phyloP scores from a whole-genome alignment of 2,888 invertebrate species.

The Baronia brevicornis region DNA sequence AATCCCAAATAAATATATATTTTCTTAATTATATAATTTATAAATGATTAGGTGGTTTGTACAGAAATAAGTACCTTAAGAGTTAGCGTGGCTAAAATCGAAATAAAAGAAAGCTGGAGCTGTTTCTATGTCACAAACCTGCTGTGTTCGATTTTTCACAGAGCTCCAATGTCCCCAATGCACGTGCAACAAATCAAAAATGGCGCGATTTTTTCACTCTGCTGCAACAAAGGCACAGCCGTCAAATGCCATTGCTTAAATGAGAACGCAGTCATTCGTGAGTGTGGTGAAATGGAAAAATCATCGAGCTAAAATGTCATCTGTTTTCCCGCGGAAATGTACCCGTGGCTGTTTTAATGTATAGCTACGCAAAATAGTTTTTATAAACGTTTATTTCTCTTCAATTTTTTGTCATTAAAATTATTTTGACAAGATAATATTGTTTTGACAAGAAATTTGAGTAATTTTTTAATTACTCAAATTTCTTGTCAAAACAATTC shows the following conservation, averaged over 20 bases:
- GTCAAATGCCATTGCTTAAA: slow-evolving; percentile 73
- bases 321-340: slow-evolving; percentile 36
- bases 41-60: too few relatives aligned
- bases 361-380: not conserved
- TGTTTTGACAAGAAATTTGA: too few relatives aligned
- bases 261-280: slow-evolving; percentile 69
- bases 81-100: too few relatives aligned
- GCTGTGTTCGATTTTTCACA: slow-evolving; percentile 20
- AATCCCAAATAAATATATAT: too few relatives aligned
- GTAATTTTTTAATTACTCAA: too few relatives aligned
- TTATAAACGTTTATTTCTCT: too few relatives aligned
- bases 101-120: too few relatives aligned
- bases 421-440: too few relatives aligned
- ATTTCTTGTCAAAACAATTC: too few relatives aligned
- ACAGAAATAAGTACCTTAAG: too few relatives aligned
- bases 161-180: slow-evolving; percentile 34
- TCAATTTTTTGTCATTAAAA: too few relatives aligned
- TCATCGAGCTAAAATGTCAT: slow-evolving; percentile 62
- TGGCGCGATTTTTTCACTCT: slow-evolving; percentile 50
- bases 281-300: slow-evolving; percentile 68
- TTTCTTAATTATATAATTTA: too few relatives aligned
- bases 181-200: slow-evolving; percentile 58
- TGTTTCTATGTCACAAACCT: slow-evolving; percentile 16
- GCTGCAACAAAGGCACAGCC: slow-evolving; percentile 53
- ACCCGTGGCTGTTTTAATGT: slow-evolving; percentile 14